phyloP scores from a whole-genome alignment of 2,797 vertebrate genomes.

The Chiloscyllium punctatum region DNA sequence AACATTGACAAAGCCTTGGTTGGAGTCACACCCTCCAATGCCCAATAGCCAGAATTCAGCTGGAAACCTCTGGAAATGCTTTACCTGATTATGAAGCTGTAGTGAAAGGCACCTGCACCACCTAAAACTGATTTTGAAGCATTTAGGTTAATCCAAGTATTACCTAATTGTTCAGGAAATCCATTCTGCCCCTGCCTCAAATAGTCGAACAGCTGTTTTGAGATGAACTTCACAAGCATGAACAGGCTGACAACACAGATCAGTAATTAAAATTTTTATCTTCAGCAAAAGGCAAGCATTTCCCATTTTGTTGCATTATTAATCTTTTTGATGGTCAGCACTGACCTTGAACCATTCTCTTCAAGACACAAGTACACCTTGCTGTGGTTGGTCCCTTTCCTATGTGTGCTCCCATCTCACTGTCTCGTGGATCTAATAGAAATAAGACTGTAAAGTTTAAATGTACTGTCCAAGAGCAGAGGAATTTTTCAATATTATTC shows the following conservation, averaged over 20 bases:
- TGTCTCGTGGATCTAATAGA: neutral
- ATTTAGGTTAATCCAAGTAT: neutral
- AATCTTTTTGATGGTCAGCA: constrained; percentile 31
- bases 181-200: neutral
- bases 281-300: constrained; percentile 19
- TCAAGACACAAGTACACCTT: neutral
- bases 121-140: neutral
- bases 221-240: neutral
- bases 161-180: neutral
- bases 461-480: neutral
- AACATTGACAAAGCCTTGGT: neutral
- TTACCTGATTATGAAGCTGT: neutral
- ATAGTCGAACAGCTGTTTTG: neutral
- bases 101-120: neutral
- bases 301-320: constrained; percentile 36
- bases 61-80: neutral
- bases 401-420: neutral
- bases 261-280: neutral
- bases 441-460: neutral
- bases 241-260: neutral
- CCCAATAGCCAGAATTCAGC: neutral
- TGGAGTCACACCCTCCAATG: neutral
- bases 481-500: neutral
- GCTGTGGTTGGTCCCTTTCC: neutral
- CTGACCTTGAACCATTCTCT: constrained; percentile 29